These are phyloP conservation scores for Meloidogyne floridensis DNA, from an alignment of 1,140 invertebrate species.

Conservation along the genomic window DNA sequence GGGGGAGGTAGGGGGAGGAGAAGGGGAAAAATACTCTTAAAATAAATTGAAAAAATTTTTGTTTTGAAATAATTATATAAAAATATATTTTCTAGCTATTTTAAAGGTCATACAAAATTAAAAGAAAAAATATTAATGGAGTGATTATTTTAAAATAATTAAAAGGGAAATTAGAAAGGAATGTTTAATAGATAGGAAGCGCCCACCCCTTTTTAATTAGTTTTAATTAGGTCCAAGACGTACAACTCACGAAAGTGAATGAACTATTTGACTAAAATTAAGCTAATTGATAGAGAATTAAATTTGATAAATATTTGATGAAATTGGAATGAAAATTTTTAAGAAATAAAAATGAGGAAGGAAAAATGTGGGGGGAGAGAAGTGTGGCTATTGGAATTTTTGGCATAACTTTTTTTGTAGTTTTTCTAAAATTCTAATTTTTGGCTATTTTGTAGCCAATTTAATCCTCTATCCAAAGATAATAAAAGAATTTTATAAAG, in stretches of 20 bases:
- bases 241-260: neutral
- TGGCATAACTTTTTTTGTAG: neutral
- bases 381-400: neutral
- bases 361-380: neutral
- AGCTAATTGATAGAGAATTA: neutral
- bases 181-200: neutral
- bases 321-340: neutral
- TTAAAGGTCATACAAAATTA: neutral
- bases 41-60: neutral
- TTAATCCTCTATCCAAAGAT: no score
- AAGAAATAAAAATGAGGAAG: neutral
- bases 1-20: neutral
- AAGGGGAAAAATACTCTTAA: neutral
- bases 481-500: no score
- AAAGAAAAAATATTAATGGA: neutral
- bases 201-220: neutral
- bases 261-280: neutral
- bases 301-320: neutral
- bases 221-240: neutral
- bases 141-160: neutral
- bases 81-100: conserved; percentile 1
- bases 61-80: neutral
- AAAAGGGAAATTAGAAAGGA: neutral
- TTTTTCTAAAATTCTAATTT: neutral
- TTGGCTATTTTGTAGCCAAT: neutral